Base-by-base conservation (phyloP, 2,888 invertebrate species). In the Epicampocera succincta region DNA sequence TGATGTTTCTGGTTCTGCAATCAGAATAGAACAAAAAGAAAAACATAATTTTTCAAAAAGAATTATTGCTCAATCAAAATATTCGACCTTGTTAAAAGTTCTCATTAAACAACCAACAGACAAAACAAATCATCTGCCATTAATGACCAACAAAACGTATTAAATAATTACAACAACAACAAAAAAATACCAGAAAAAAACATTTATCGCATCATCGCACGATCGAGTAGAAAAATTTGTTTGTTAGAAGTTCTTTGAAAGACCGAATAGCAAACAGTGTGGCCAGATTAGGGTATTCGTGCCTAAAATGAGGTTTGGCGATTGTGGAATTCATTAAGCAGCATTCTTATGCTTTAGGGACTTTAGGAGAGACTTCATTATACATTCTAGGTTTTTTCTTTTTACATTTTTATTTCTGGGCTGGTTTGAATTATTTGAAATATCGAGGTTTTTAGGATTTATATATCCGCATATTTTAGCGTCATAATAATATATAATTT, bases 1-100 rank as follows among this genome's bases (percentile, higher is more conserved):
- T 65, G 54, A 52, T 63, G 42, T 54, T 15, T 61, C 44, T 63
- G 38, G 40, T 50, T 60, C 71, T 65, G 12, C 33, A 61, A 19
- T 17, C 15, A 8, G 6, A 17, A 50, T 33, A 38, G 40, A 66
- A 19, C 5, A 17, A 54, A n/a, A 19, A 61, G 50, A 76, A 50
- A 54, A 66, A 52, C 52, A 75, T 40, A 50, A 63, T 61, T 56
- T 63, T 61, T 40, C 42, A 44, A 56, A 25, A 66, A 75, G 68
- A 78, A 78, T 73, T 71, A 71, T 79, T 80, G 54, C 75, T 76
- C 40, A 75, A 71, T 80, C 75, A 66, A 71, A 65, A 38, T 46
- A 46, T 42, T 76, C n/a, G 80, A 72, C 80, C 80, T 76, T 76
- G 76, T 56, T 46, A 52, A 46, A 63, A 54, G 54, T 63, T 38